These are phyloP conservation scores for Rhorus exstirpatorius DNA, from an alignment of 2,888 invertebrate species.

Conservation along the genomic window DNA sequence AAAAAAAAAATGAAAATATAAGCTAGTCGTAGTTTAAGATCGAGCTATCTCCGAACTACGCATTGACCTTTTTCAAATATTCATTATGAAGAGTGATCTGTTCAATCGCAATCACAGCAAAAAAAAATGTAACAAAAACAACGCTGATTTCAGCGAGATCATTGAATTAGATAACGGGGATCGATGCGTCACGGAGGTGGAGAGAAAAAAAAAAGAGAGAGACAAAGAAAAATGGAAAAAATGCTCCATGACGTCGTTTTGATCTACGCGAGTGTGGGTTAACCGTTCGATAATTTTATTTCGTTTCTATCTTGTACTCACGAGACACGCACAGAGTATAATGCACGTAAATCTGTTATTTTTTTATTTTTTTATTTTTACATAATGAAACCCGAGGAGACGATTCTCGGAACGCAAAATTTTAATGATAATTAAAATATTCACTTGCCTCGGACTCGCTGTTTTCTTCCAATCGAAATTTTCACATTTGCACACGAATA, in stretches of 20 bases:
- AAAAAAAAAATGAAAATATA: no score
- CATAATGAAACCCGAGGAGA: no score
- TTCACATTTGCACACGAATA: slow-evolving; percentile 17
- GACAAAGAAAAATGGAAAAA: no score
- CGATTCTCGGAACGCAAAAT: no score
- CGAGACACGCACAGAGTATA: background rate
- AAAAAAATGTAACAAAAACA: no score
- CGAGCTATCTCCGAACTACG: no score
- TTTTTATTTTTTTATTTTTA: no score
- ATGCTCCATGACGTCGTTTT: background rate
- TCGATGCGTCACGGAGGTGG: background rate
- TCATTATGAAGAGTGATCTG: background rate
- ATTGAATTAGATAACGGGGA: slow-evolving; percentile 22
- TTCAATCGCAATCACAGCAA: background rate
- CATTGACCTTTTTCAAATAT: no score
- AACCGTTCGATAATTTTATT: background rate
- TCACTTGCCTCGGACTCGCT: no score
- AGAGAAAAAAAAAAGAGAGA: background rate
- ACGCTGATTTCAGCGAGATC: background rate
- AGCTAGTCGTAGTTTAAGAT: no score
- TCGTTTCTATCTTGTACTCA: background rate
- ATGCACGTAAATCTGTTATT: no score
- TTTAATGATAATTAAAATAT: no score
- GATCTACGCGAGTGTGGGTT: background rate
- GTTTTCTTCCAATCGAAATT: background rate